These are phyloP conservation scores for Tinea pellionella DNA, from an alignment of 2,888 invertebrate genomes.

Conservation along the genomic window DNA sequence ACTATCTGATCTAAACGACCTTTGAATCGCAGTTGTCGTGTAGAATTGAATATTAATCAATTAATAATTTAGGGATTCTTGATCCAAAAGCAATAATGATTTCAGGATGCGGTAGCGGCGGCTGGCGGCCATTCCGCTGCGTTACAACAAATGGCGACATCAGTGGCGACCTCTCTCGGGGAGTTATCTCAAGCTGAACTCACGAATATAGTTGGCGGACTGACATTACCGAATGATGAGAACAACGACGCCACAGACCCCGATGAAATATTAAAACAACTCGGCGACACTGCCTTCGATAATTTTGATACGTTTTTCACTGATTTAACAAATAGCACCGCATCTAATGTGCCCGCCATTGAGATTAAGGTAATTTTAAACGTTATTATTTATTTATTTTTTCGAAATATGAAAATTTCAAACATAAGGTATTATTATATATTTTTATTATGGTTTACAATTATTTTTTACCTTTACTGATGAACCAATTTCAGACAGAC, in stretches of 20 bases:
- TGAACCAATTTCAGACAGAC: too few species aligned
- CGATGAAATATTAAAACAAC: slow-evolving; percentile 84
- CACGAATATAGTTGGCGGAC: slow-evolving; percentile 73
- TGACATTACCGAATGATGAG: slow-evolving; percentile 62
- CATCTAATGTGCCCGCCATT: slow-evolving; percentile 68
- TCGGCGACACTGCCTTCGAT: slow-evolving; percentile 87
- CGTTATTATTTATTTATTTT: slow-evolving; percentile 18
- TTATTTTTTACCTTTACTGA: too few species aligned
- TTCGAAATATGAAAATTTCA: too few species aligned
- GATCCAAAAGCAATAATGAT: not conserved
- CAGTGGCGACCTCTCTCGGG: slow-evolving; percentile 58
- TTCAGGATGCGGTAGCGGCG: slow-evolving; percentile 73
- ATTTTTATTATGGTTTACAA: too few species aligned
- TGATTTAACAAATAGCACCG: slow-evolving; percentile 77
- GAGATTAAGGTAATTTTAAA: slow-evolving; percentile 73
- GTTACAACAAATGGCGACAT: slow-evolving; percentile 53
- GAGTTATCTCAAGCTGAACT: slow-evolving; percentile 80
- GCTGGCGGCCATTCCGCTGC: slow-evolving; percentile 64
- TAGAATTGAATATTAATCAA: too few species aligned
- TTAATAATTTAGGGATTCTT: too few species aligned
- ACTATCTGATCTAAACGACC: too few species aligned
- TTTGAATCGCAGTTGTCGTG: too few species aligned
- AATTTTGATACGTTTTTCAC: slow-evolving; percentile 84
- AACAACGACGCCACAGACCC: slow-evolving; percentile 70
- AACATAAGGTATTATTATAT: too few species aligned